These are phyloP conservation scores for Pristionchus japonicus DNA, from an alignment of 2,888 invertebrate genomes.

Conservation along the genomic window DNA sequence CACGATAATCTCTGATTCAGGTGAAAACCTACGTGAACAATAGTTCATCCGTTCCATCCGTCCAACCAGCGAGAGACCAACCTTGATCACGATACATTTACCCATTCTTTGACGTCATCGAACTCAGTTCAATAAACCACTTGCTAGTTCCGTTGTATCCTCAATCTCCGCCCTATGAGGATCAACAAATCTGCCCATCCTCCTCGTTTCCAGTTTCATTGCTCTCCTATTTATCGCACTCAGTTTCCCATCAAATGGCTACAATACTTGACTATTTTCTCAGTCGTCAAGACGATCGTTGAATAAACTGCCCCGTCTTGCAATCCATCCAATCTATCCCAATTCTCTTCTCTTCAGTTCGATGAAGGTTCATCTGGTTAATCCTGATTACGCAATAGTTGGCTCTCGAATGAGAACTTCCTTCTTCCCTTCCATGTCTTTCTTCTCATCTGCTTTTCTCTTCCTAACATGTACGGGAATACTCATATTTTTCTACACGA, in stretches of 20 bases:
- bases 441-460: not conserved
- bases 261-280: not conserved
- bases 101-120: not conserved
- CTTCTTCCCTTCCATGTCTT: not conserved
- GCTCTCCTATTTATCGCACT: not conserved
- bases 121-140: conserved; percentile 1
- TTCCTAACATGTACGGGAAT: not conserved
- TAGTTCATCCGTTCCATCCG: not conserved
- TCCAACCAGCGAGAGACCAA: not conserved
- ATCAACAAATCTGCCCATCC: not conserved
- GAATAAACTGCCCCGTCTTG: not conserved
- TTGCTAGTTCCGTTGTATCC: not conserved
- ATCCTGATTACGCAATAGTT: not conserved
- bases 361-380: not conserved
- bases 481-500: not conserved
- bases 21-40: conserved; percentile 19
- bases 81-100: not conserved
- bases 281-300: too few species aligned
- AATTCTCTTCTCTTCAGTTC: not conserved
- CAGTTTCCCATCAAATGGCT: not conserved
- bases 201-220: not conserved
- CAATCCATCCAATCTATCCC: not conserved
- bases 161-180: not conserved
- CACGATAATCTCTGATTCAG: not conserved
- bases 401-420: not conserved